Conservation (phyloP, 2,797 vertebrate species). For the Fistularia tabacaria region DNA sequence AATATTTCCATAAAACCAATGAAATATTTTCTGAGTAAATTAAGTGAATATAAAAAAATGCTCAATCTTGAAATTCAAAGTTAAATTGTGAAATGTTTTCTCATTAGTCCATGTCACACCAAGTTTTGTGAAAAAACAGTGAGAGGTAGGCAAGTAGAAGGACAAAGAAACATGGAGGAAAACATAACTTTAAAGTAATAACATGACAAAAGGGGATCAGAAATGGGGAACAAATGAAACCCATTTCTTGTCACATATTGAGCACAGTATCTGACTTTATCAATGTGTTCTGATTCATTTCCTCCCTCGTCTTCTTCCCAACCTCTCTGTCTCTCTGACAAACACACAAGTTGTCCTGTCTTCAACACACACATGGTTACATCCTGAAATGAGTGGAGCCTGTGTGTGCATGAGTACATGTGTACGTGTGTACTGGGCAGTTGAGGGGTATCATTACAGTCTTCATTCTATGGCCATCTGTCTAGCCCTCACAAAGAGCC, state of each 20-base stretch:
- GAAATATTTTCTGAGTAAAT: no score
- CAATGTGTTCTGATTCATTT: conserved; percentile 33
- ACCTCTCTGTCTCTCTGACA: conserved; percentile 10
- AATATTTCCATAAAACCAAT: no score
- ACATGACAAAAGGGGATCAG: no score
- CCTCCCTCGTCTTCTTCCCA: conserved; percentile 16
- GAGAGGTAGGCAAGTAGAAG: no score
- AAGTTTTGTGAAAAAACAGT: no score
- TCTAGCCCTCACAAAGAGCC: conserved; percentile 65
- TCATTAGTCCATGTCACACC: no score
- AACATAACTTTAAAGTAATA: no score
- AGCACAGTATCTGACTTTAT: conserved; percentile 39
- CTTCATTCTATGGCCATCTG: conserved; percentile 70
- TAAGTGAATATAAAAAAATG: no score
- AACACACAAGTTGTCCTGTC: neutral
- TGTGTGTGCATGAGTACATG: conserved; percentile 29
- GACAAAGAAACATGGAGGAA: no score
- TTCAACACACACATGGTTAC: conserved; percentile 13
- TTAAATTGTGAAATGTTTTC: no score
- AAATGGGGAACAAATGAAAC: conserved; percentile 24
- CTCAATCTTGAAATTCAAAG: no score
- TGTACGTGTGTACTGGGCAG: conserved; percentile 29
- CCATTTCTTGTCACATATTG: conserved; percentile 19
- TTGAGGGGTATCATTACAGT: conserved; percentile 71
- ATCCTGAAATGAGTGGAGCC: conserved; percentile 28